Evolutionary conservation across 2,888 invertebrate genomes (phyloP).

Genomic region (Rhagonycha fulva): DNA sequence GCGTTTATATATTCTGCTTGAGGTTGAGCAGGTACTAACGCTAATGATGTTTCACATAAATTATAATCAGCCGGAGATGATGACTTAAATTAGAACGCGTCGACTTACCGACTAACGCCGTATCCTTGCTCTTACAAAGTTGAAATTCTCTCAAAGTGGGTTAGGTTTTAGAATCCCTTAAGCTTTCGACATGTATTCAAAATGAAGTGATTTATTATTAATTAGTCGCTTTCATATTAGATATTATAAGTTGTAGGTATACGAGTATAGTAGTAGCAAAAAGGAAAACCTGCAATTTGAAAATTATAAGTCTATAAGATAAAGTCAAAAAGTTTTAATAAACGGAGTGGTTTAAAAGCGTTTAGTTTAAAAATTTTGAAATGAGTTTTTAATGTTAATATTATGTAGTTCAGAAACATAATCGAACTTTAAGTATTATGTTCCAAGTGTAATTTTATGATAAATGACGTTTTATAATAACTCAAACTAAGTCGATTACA

Average conservation of each 20-base stretch:
- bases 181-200: slow-evolving; percentile 35
- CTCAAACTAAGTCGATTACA: background rate
- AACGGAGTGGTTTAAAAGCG: slow-evolving; percentile 36
- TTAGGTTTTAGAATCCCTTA: slow-evolving; percentile 42
- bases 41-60: slow-evolving; percentile 47
- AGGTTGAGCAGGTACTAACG: slow-evolving; percentile 37
- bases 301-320: slow-evolving; percentile 7
- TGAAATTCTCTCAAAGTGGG: slow-evolving; percentile 42
- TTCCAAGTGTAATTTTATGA: slow-evolving; percentile 35
- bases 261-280: background rate
- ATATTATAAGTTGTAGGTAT: background rate
- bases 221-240: slow-evolving; percentile 23
- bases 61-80: slow-evolving; percentile 46
- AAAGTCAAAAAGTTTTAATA: slow-evolving; percentile 24
- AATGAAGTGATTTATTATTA: slow-evolving; percentile 36
- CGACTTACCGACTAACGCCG: slow-evolving; percentile 15
- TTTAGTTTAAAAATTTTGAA: slow-evolving; percentile 30
- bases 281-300: background rate
- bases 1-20: slow-evolving; percentile 42
- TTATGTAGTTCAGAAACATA: slow-evolving; percentile 26
- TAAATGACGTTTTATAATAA: slow-evolving; percentile 12
- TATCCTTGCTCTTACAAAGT: slow-evolving; percentile 26
- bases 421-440: slow-evolving; percentile 38
- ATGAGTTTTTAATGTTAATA: slow-evolving; percentile 31
- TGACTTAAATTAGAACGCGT: slow-evolving; percentile 42